Conservation (phyloP, 1,140 invertebrate species). For the Cyclargus thomasi region DNA sequence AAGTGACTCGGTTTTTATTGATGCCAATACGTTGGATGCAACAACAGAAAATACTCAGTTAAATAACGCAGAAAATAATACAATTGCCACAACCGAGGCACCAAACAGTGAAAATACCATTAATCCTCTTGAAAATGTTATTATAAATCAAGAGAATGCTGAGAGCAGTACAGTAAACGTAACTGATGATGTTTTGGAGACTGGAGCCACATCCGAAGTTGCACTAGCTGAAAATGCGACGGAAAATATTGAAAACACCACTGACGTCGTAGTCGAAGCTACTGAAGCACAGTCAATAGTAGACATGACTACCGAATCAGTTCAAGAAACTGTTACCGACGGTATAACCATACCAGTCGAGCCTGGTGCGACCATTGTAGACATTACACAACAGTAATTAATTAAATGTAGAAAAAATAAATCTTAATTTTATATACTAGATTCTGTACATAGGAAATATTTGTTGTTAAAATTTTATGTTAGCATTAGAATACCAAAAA, state of each 20-base stretch:
- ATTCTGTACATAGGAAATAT: not conserved
- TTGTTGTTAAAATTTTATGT: not conserved
- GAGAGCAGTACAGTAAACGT: not conserved
- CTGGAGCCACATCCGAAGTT: conserved; percentile 9
- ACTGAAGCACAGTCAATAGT: conserved; percentile 17
- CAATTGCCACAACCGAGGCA: not conserved
- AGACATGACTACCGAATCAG: conserved; percentile 16
- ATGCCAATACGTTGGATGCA: not conserved
- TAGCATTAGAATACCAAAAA: not conserved
- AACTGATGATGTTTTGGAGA: not conserved
- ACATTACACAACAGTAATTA: conserved; percentile 41
- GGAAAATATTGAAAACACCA: conserved; percentile 4
- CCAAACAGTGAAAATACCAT: not conserved
- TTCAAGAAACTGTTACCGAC: not conserved
- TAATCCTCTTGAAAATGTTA: not conserved
- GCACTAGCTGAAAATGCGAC: conserved; percentile 21
- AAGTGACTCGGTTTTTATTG: not conserved
- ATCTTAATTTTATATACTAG: not conserved
- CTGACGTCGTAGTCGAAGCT: conserved; percentile 1
- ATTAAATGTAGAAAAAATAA: not conserved
- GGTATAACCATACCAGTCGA: conserved; percentile 36
- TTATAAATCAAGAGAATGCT: not conserved
- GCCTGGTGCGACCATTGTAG: conserved; percentile 43
- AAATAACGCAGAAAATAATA: conserved; percentile 19
- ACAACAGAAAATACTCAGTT: not conserved